phyloP scores from a whole-genome alignment of 2,113 vertebrate species.

The Myocastor coypus region DNA sequence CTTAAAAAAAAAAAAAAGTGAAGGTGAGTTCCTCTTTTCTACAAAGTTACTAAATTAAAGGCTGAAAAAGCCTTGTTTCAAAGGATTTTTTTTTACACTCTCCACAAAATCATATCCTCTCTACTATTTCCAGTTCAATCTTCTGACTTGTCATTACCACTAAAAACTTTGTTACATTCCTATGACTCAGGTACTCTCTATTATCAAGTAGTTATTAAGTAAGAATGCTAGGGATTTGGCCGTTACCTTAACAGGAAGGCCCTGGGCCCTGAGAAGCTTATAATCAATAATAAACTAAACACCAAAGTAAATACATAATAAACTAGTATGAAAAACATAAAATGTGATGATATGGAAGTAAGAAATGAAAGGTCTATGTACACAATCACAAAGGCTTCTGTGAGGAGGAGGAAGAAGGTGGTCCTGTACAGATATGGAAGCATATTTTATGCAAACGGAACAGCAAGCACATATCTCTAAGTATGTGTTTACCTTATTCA shows the following conservation, averaged over 20 bases:
- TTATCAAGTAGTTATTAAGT: not conserved
- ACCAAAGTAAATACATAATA: constrained; percentile 45
- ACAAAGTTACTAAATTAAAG: constrained; percentile 7
- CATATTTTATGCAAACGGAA: not conserved
- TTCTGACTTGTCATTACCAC: not conserved
- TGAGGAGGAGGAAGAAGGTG: not conserved
- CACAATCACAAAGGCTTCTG: not conserved
- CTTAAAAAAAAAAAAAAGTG: too few relatives aligned
- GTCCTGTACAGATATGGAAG: not conserved
- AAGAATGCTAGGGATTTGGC: not conserved
- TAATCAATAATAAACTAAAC: not conserved
- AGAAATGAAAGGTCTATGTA: not conserved
- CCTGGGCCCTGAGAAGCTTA: not conserved
- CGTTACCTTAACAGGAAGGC: not conserved
- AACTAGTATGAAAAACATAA: constrained; percentile 26
- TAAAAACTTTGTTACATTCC: not conserved
- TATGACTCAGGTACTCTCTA: not conserved
- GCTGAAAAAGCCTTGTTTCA: not conserved
- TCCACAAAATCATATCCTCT: constrained; percentile 1
- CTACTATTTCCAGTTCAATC: not conserved
- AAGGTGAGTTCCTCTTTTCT: not conserved
- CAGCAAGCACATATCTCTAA: not conserved
- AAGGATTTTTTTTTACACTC: not conserved
- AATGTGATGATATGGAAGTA: not conserved
- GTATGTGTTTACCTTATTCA: not conserved